A percentile compares a stretch with the other conserved stretches of the same genome.
phyloP scores from a whole-genome alignment of 2,113 vertebrate genomes.

The Lagopus leucura region DNA sequence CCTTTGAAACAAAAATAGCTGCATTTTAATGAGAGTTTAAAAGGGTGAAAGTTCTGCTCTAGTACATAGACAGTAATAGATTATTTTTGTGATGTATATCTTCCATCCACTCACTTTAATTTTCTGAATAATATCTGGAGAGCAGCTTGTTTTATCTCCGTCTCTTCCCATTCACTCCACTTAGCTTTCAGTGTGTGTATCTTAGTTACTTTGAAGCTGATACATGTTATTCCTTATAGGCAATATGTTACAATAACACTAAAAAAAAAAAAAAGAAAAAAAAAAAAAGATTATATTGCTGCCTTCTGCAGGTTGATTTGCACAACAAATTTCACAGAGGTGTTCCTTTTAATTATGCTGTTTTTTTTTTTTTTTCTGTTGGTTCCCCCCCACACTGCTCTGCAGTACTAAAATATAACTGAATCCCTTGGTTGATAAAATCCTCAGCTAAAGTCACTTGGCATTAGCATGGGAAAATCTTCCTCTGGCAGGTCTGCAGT shows the following conservation, averaged over 20 bases:
- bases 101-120: slow-evolving; percentile 60
- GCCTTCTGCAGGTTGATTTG: background rate
- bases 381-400: background rate
- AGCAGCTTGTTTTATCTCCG: slow-evolving; percentile 26
- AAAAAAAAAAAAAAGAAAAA: background rate
- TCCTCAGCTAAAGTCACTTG: background rate
- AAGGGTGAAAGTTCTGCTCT: slow-evolving; percentile 59
- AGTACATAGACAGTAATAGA: slow-evolving; percentile 39
- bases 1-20: slow-evolving; percentile 65
- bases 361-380: too few species aligned
- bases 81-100: slow-evolving; percentile 51
- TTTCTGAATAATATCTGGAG: slow-evolving; percentile 50
- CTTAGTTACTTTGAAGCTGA: slow-evolving; percentile 22
- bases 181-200: slow-evolving; percentile 31
- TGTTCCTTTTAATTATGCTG: background rate
- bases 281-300: background rate
- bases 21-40: slow-evolving; percentile 73
- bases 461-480: rapidly evolving
- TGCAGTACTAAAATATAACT: background rate
- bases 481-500: background rate
- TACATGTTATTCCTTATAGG: slow-evolving; percentile 4
- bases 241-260: background rate
- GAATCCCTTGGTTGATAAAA: background rate
- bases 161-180: slow-evolving; percentile 23
- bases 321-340: background rate